Evolutionary conservation across 2,888 invertebrate species (phyloP).

Genomic region (Cordilura impudica): DNA sequence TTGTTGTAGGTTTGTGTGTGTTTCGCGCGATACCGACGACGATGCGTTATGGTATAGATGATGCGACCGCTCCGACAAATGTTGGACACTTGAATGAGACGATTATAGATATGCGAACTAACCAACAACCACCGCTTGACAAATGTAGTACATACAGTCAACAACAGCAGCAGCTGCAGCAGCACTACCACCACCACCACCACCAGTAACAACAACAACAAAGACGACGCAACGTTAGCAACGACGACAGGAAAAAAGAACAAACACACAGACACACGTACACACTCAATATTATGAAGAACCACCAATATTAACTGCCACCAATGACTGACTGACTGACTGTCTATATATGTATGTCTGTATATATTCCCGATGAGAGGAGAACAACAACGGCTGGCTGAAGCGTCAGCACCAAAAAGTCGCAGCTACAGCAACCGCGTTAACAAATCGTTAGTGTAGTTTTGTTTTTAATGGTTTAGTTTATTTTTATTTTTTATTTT

Average conservation of each 20-base stretch:
- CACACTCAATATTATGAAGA: constrained; percentile 57
- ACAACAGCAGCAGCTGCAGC: constrained; percentile 57
- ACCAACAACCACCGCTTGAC: constrained; percentile 60
- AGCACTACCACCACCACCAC: constrained; percentile 50
- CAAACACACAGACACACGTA: constrained; percentile 47
- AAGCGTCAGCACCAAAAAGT: constrained; percentile 43
- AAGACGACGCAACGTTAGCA: constrained; percentile 30
- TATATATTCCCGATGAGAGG: too few species aligned
- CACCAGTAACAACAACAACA: constrained; percentile 20
- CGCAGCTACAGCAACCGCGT: constrained; percentile 16
- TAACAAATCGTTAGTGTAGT: not conserved
- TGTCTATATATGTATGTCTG: too few species aligned
- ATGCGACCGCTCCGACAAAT: constrained; percentile 76
- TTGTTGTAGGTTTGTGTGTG: not conserved
- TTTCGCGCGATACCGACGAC: constrained; percentile 54
- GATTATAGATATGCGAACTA: constrained; percentile 72
- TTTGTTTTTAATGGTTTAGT: not conserved
- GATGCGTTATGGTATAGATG: constrained; percentile 66
- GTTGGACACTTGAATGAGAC: constrained; percentile 77
- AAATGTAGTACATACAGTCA: constrained; percentile 63
- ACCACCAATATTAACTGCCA: constrained; percentile 19
- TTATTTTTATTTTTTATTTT: not conserved
- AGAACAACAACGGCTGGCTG: constrained; percentile 33
- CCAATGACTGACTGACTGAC: not conserved
- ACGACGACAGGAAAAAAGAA: constrained; percentile 50